Percentiles rank a stretch among this genome's conserved stretches.
Evolutionary conservation across 2,797 vertebrate species (phyloP).

Genomic region (Rhinophrynus dorsalis): DNA sequence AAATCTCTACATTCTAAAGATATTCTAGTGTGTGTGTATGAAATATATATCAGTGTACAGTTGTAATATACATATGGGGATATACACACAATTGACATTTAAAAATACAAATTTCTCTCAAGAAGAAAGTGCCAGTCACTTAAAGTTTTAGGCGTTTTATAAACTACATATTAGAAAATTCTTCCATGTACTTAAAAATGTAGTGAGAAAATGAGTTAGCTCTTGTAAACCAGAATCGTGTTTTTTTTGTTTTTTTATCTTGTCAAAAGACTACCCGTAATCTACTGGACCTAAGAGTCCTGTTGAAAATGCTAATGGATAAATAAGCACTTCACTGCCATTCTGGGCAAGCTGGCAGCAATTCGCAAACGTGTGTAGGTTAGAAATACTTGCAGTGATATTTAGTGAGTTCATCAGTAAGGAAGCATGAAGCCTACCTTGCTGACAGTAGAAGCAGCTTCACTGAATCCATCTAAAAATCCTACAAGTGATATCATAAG

Average conservation of each 20-base stretch:
- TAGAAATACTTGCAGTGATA: neutral
- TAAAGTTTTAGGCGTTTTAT: slow-evolving; percentile 60
- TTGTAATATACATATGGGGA: neutral
- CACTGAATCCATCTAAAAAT: too few relatives aligned
- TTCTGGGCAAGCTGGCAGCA: neutral
- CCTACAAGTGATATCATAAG: too few relatives aligned
- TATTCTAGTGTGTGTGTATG: slow-evolving; percentile 2
- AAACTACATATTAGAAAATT: slow-evolving; percentile 77
- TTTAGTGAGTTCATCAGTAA: neutral
- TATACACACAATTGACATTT: slow-evolving; percentile 47
- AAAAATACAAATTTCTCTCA: neutral
- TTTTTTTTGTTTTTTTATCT: slow-evolving; percentile 66
- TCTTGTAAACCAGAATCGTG: slow-evolving; percentile 82
- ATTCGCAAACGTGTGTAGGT: neutral
- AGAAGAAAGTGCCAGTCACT: slow-evolving; percentile 70
- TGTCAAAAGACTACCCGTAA: slow-evolving; percentile 94
- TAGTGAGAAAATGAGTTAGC: slow-evolving; percentile 75
- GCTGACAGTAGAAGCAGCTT: too few relatives aligned
- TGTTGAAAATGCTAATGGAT: slow-evolving; percentile 74
- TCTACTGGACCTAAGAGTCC: slow-evolving; percentile 87
- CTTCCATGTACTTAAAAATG: slow-evolving; percentile 75
- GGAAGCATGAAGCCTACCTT: too few relatives aligned
- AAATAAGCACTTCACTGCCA: slow-evolving; percentile 16
- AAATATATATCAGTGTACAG: neutral
- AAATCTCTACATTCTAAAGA: too few relatives aligned